These are phyloP conservation scores for Rousettus madagascariensis DNA, from an alignment of 2,797 vertebrate genomes.

Conservation along the genomic window DNA sequence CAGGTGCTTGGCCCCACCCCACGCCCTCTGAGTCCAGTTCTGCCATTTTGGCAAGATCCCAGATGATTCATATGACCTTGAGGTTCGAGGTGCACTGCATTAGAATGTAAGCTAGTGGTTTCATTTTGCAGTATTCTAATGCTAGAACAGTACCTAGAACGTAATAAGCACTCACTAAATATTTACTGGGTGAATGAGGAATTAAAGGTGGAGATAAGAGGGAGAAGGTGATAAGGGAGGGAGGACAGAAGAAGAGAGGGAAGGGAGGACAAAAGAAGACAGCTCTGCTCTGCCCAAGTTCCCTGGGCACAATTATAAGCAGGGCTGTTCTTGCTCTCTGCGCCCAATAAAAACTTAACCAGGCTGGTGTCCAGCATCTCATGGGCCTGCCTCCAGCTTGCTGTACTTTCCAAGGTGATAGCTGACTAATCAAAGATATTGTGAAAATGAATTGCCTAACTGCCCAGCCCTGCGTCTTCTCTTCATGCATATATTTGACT, in stretches of 20 bases:
- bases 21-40: background rate
- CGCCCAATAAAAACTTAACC: background rate
- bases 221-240: background rate
- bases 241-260: background rate
- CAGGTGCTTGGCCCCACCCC: background rate
- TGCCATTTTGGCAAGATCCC: background rate
- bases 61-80: background rate
- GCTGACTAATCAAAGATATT: conserved; percentile 61
- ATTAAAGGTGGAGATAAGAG: background rate
- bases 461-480: background rate
- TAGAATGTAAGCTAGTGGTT: background rate
- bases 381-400: background rate
- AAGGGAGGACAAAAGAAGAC: background rate
- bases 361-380: background rate
- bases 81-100: background rate
- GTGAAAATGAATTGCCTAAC: conserved; percentile 63
- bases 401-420: conserved; percentile 8
- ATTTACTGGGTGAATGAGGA: background rate
- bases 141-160: background rate
- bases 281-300: background rate
- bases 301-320: no score
- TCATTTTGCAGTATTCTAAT: background rate
- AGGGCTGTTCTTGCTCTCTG: background rate
- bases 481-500: conserved; percentile 57
- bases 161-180: background rate